phyloP scores from a whole-genome alignment of 2,113 vertebrate species.

The Bubalus kerabau region DNA sequence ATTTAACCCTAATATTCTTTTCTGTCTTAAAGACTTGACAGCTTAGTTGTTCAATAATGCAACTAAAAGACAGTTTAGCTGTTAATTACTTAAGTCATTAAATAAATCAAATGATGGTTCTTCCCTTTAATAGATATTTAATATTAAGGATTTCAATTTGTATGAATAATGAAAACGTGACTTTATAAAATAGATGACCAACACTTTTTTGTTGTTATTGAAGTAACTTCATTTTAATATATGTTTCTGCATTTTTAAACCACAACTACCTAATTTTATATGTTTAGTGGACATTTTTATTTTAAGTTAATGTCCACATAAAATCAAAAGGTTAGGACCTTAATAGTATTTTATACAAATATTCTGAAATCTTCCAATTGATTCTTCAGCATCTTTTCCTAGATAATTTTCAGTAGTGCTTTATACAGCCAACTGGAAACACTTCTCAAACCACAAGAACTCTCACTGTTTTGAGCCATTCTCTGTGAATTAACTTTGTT shows the following conservation, averaged over 20 bases:
- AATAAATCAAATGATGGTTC: background rate
- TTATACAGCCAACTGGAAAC: conserved; percentile 48
- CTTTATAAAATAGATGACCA: background rate
- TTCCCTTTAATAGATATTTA: background rate
- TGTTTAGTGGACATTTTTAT: background rate
- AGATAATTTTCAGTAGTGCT: conserved; percentile 1
- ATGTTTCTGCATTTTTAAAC: background rate
- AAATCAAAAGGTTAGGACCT: background rate
- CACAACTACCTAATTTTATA: background rate
- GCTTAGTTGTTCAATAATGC: background rate
- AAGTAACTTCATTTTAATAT: background rate
- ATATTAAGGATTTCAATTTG: background rate
- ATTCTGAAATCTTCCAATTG: background rate
- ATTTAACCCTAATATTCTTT: background rate
- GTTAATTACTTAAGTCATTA: background rate
- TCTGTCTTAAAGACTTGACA: background rate
- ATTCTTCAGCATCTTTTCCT: conserved; percentile 21
- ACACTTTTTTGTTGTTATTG: background rate
- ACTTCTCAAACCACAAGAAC: conserved; percentile 54
- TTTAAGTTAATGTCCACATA: background rate
- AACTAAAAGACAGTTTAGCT: background rate
- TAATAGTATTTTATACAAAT: background rate
- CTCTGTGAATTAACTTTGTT: conserved; percentile 56
- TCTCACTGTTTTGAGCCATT: conserved; percentile 36
- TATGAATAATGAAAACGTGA: background rate